Percentiles rank a stretch among this genome's conserved stretches.
phyloP scores from a whole-genome alignment of 2,113 vertebrate genomes.

The Cephalopterus ornatus region DNA sequence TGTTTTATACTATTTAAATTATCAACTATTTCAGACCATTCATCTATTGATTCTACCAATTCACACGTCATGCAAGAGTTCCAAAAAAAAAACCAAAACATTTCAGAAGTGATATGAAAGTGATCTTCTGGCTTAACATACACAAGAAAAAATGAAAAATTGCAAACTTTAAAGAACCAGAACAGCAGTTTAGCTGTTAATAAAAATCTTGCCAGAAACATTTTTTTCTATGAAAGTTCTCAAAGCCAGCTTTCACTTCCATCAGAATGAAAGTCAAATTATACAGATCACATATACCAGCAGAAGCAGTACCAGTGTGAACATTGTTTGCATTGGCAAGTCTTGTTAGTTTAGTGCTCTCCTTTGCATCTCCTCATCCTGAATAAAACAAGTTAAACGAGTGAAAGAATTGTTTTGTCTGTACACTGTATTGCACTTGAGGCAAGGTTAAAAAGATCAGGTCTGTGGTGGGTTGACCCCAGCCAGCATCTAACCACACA shows the following conservation, averaged over 20 bases:
- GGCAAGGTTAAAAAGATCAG: neutral
- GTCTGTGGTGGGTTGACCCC: neutral
- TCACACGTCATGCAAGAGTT: neutral
- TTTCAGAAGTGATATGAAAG: neutral
- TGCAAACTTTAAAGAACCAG: neutral
- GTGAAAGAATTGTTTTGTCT: neutral
- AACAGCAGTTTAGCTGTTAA: neutral
- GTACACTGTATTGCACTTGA: neutral
- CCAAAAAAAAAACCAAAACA: neutral
- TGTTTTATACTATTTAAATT: neutral
- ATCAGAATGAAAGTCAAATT: neutral
- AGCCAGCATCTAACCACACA: neutral
- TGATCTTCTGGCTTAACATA: neutral
- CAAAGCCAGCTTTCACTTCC: neutral
- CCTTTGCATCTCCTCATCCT: neutral
- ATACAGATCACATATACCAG: neutral
- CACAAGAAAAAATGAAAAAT: neutral
- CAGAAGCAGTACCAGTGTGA: neutral
- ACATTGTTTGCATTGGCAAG: neutral
- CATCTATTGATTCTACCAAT: neutral
- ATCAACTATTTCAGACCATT: neutral
- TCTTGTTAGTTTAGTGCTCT: neutral
- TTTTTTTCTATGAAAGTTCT: neutral
- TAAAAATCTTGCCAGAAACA: neutral
- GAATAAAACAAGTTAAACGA: neutral